A percentile compares a stretch with the other conserved stretches of the same genome.
Evolutionary conservation across 1,140 invertebrate genomes (phyloP).

Genomic region (Caenorhabditis brenneri): DNA sequence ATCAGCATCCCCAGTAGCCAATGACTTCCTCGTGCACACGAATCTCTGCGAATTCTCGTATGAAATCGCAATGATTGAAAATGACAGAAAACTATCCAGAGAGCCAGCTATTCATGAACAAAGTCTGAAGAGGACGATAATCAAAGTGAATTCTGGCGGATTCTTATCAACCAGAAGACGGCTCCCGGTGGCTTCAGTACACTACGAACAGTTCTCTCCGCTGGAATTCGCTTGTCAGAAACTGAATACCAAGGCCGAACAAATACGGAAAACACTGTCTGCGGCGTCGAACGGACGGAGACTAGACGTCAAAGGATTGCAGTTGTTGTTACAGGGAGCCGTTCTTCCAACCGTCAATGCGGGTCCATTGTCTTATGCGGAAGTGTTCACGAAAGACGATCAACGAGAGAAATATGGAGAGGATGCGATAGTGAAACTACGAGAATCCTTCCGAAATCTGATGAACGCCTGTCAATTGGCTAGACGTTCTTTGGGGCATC

Average conservation of each 20-base stretch:
- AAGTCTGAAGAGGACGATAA: conserved; percentile 45
- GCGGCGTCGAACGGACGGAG: conserved; percentile 40
- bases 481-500: too few relatives aligned
- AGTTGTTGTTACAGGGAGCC: conserved; percentile 54
- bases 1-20: too few relatives aligned
- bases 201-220: conserved; percentile 49
- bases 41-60: conserved; percentile 53
- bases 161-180: conserved; percentile 54
- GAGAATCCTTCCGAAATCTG: conserved; percentile 50
- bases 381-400: conserved; percentile 53
- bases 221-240: conserved; percentile 60
- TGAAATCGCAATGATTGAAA: conserved; percentile 51
- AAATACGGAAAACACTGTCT: conserved; percentile 43
- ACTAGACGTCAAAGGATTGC: conserved; percentile 56
- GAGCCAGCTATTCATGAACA: conserved; percentile 46
- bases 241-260: conserved; percentile 45
- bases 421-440: conserved; percentile 39
- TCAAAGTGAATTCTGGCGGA: conserved; percentile 10
- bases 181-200: conserved; percentile 33
- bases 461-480: too few relatives aligned
- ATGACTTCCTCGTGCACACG: conserved; percentile 36
- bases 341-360: conserved; percentile 57
- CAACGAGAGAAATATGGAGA: conserved; percentile 56
- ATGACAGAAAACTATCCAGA: conserved; percentile 6
- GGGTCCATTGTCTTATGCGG: conserved; percentile 55